A percentile compares a stretch with the other conserved stretches of the same genome.
Conservation (phyloP, 2,888 invertebrate species). For the Parnassius smintheus region DNA sequence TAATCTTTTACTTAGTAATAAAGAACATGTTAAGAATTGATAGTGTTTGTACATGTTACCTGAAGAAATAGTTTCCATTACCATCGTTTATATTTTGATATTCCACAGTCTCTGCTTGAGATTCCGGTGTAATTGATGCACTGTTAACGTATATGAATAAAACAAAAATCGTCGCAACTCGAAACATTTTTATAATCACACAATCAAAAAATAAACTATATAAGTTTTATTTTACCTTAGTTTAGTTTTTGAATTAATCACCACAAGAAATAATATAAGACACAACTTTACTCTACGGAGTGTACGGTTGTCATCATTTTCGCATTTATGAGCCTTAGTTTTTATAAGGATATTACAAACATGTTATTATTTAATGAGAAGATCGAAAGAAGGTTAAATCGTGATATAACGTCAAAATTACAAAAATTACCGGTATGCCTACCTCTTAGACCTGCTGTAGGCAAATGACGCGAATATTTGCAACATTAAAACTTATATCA, state of each 20-base stretch:
- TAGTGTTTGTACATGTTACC: slow-evolving; percentile 29
- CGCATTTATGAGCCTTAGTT: neutral
- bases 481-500: too few relatives aligned
- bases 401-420: slow-evolving; percentile 3
- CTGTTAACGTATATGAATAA: neutral
- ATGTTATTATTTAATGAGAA: slow-evolving; percentile 1
- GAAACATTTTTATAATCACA: slow-evolving; percentile 6
- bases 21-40: neutral
- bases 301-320: slow-evolving; percentile 2
- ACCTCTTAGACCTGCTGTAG: neutral
- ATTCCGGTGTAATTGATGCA: neutral
- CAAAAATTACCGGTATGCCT: neutral
- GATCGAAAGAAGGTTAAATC: neutral
- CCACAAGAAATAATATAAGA: neutral
- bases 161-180: slow-evolving; percentile 1
- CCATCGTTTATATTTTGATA: slow-evolving; percentile 23
- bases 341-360: slow-evolving; percentile 14
- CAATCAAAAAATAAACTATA: too few relatives aligned
- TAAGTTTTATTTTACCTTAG: too few relatives aligned
- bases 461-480: too few relatives aligned
- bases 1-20: too few relatives aligned
- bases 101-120: slow-evolving; percentile 6
- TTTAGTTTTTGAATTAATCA: neutral
- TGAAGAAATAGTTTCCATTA: slow-evolving; percentile 37
- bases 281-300: slow-evolving; percentile 11